phyloP scores from a whole-genome alignment of 2,888 invertebrate species.

The Cosmia trapezina region DNA sequence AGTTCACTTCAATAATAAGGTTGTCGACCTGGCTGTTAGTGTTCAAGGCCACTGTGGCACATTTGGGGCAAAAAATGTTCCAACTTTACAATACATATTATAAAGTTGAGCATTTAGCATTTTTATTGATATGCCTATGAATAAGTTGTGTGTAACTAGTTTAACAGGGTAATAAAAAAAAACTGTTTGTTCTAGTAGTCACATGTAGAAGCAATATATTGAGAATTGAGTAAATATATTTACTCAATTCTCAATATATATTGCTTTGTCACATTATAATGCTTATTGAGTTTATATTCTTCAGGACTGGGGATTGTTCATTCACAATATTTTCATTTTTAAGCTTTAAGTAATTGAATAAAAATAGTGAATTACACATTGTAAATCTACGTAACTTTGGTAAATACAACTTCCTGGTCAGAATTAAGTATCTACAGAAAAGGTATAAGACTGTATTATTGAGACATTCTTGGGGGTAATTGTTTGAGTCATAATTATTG shows the following conservation, averaged over 20 bases:
- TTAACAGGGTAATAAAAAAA: background rate
- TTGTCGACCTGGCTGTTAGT: constrained; percentile 49
- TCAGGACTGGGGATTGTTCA: background rate
- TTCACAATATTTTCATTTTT: background rate
- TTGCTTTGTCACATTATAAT: background rate
- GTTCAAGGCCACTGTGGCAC: constrained; percentile 57
- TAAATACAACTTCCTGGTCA: constrained; percentile 11
- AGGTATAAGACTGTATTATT: constrained; percentile 3
- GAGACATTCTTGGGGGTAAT: constrained; percentile 14
- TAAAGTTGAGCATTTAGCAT: constrained; percentile 13
- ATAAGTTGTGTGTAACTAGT: background rate
- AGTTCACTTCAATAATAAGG: constrained; percentile 49
- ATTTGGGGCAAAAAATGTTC: constrained; percentile 53
- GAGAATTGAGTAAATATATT: constrained; percentile 16
- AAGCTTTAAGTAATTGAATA: background rate
- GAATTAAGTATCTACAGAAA: background rate
- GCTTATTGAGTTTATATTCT: background rate
- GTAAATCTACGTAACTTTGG: background rate
- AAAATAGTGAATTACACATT: background rate
- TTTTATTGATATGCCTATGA: constrained; percentile 19
- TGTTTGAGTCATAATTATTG: constrained; percentile 14
- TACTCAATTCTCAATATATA: no score
- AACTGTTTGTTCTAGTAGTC: background rate
- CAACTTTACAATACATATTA: constrained; percentile 34
- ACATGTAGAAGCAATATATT: no score